These are phyloP conservation scores for Calephelis virginiensis DNA, from an alignment of 1,140 invertebrate species.

Conservation along the genomic window DNA sequence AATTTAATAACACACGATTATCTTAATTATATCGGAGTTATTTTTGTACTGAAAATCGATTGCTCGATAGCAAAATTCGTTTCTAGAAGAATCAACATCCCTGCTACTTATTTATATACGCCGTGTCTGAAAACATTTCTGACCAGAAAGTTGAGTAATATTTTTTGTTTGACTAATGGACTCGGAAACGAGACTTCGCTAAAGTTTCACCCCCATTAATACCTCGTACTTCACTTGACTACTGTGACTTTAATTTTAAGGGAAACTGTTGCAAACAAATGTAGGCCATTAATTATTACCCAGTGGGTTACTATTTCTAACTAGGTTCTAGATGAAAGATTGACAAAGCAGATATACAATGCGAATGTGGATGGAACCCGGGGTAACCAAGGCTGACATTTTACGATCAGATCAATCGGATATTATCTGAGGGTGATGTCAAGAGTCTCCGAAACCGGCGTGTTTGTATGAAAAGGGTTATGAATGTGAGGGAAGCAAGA, in stretches of 20 bases:
- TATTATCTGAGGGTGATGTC: no score
- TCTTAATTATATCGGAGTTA: no score
- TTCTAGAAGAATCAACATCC: conserved; percentile 26
- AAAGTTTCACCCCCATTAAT: conserved; percentile 46
- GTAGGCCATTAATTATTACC: conserved; percentile 11
- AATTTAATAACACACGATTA: no score
- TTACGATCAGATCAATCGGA: no score
- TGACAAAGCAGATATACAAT: no score
- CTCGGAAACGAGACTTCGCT: conserved; percentile 42
- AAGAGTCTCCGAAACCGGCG: no score
- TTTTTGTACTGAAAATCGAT: no score
- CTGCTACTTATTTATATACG: conserved; percentile 60
- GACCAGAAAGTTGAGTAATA: conserved; percentile 49
- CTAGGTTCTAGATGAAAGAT: not conserved
- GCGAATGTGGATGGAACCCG: no score
- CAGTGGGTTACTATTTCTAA: not conserved
- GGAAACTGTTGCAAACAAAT: conserved; percentile 10
- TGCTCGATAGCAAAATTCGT: no score
- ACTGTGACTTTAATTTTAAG: conserved; percentile 20
- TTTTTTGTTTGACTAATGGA: conserved; percentile 54
- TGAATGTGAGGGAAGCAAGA: no score
- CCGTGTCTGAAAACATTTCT: conserved; percentile 58
- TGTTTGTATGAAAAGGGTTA: no score
- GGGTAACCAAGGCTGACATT: no score
- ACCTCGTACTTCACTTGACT: conserved; percentile 33